Conservation (phyloP, 1,140 invertebrate genomes). For the Teleopsis dalmanni region DNA sequence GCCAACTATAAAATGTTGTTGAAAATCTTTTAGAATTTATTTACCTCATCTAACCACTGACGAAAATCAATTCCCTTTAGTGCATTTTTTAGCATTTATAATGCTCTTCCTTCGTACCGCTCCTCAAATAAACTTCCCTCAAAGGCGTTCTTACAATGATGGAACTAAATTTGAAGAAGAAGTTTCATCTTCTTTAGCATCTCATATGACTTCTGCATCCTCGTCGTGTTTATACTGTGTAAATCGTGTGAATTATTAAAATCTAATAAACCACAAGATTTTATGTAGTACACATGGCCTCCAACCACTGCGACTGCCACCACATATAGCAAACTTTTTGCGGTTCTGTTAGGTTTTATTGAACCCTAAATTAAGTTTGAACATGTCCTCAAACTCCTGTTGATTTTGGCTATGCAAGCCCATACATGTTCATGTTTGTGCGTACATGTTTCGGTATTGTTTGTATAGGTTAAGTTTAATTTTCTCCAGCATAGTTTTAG, state of each 20-base stretch:
- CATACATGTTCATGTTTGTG: background rate
- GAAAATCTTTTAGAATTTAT: too few species aligned
- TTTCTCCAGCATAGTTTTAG: slow-evolving; percentile 40
- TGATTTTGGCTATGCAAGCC: background rate
- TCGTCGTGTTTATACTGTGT: too few species aligned
- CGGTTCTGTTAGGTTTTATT: slow-evolving; percentile 32
- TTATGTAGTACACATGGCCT: slow-evolving; percentile 27
- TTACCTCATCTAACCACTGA: too few species aligned
- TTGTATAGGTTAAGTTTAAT: slow-evolving; percentile 44
- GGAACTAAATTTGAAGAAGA: too few species aligned
- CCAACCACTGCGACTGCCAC: background rate
- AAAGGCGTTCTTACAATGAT: too few species aligned
- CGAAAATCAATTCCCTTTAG: too few species aligned
- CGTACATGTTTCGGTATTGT: slow-evolving; percentile 17
- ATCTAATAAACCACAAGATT: slow-evolving; percentile 45
- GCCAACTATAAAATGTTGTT: too few species aligned
- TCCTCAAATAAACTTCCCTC: too few species aligned
- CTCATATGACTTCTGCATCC: too few species aligned
- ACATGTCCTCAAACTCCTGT: slow-evolving; percentile 20
- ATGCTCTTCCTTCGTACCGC: too few species aligned
- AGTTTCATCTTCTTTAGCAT: too few species aligned
- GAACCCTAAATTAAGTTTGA: slow-evolving; percentile 45
- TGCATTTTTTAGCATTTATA: too few species aligned
- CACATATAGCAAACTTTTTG: slow-evolving; percentile 2
- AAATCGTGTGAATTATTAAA: slow-evolving; percentile 45